These are phyloP conservation scores for Pantala flavescens DNA, from an alignment of 1,140 invertebrate species.

Conservation along the genomic window DNA sequence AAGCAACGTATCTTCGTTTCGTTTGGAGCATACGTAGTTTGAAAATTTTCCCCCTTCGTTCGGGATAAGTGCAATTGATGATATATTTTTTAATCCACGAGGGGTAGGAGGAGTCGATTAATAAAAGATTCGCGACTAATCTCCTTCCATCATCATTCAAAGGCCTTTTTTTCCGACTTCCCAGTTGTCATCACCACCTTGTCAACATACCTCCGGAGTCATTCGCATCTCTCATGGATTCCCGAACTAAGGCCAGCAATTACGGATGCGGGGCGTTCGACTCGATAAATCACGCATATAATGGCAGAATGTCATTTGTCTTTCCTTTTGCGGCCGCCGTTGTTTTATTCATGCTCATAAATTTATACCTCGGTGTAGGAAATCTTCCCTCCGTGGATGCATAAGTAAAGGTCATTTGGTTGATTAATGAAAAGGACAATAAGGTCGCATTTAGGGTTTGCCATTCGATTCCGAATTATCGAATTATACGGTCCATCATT, in stretches of 20 bases:
- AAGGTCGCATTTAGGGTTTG: background rate
- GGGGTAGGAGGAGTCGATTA: background rate
- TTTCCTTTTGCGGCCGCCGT: background rate
- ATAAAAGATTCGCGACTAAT: background rate
- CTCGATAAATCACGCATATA: conserved; percentile 3
- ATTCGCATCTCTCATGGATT: background rate
- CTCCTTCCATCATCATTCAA: background rate
- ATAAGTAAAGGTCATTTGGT: background rate
- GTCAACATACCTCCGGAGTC: background rate
- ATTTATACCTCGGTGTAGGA: background rate
- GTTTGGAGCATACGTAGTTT: too few relatives aligned
- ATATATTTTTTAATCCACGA: background rate
- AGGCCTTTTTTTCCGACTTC: background rate
- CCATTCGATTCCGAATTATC: background rate
- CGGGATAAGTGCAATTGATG: too few relatives aligned
- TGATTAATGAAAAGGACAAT: background rate
- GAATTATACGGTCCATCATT: background rate
- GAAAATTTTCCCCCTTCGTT: too few relatives aligned
- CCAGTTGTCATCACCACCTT: background rate
- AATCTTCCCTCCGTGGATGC: background rate
- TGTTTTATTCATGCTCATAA: conserved; percentile 10
- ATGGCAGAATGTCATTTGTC: conserved; percentile 9
- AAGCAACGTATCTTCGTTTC: too few relatives aligned
- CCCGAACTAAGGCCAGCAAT: background rate
- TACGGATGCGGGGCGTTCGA: background rate